A percentile compares a stretch with the other conserved stretches of the same genome.
Conservation (phyloP, 2,888 invertebrate genomes). For the Spisula subtruncata region DNA sequence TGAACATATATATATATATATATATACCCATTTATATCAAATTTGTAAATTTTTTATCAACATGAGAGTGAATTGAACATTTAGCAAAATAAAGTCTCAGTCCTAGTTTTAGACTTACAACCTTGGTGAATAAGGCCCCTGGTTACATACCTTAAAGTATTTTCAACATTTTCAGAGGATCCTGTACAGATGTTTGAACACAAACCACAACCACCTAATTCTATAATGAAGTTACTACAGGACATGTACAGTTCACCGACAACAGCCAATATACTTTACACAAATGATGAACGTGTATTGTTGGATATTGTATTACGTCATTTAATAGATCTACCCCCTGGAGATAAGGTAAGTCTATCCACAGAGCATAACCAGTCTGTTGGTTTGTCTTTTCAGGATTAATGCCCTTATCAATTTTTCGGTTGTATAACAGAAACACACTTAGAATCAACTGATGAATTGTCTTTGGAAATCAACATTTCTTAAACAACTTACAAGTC, state of each 20-base stretch:
- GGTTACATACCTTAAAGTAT: too few relatives aligned
- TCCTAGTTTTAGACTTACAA: too few relatives aligned
- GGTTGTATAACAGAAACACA: too few relatives aligned
- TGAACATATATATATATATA: too few relatives aligned
- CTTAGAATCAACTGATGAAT: too few relatives aligned
- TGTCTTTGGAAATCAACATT: too few relatives aligned
- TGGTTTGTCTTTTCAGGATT: neutral
- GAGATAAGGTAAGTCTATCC: slow-evolving; percentile 89
- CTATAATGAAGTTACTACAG: slow-evolving; percentile 95
- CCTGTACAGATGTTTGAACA: slow-evolving; percentile 93
- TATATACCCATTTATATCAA: too few relatives aligned
- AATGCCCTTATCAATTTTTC: neutral
- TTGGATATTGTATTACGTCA: slow-evolving; percentile 97
- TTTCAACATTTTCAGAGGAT: slow-evolving; percentile 87
- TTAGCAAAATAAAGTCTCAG: too few relatives aligned
- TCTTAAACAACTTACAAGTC: too few relatives aligned
- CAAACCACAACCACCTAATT: slow-evolving; percentile 93
- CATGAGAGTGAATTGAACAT: too few relatives aligned
- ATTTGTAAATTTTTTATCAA: too few relatives aligned
- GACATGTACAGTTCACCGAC: slow-evolving; percentile 94
- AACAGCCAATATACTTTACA: slow-evolving; percentile 96
- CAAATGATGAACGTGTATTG: slow-evolving; percentile 97
- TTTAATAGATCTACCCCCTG: slow-evolving; percentile 95
- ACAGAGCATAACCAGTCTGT: neutral
- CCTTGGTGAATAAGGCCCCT: too few relatives aligned